These are phyloP conservation scores for Nymphalis io DNA, from an alignment of 1,140 invertebrate genomes.

Conservation along the genomic window DNA sequence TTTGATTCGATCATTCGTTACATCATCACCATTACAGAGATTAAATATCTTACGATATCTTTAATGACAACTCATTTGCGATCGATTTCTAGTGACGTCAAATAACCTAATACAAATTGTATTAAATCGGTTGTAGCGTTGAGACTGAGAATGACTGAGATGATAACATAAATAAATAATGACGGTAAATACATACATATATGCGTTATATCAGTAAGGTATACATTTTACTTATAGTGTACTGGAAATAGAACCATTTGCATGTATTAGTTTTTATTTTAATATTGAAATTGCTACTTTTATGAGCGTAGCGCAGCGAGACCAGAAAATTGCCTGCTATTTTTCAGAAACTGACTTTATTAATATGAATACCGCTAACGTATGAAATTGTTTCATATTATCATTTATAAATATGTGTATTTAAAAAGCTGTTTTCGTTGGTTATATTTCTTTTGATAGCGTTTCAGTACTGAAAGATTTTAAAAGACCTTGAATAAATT, in stretches of 20 bases:
- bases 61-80: too few species aligned
- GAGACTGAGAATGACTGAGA: too few species aligned
- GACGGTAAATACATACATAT: too few species aligned
- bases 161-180: too few species aligned
- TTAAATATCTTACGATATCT: too few species aligned
- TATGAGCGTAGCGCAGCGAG: slow-evolving; percentile 3
- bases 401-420: background rate
- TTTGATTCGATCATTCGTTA: too few species aligned
- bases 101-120: too few species aligned
- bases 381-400: background rate
- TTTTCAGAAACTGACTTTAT: slow-evolving; percentile 12
- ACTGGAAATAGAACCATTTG: slow-evolving; percentile 25
- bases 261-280: slow-evolving; percentile 23
- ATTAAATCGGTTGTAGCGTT: too few species aligned
- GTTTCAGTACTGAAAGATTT: background rate
- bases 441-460: background rate
- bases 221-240: background rate
- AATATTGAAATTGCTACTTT: slow-evolving; percentile 30
- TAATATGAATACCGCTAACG: background rate
- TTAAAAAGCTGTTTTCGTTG: background rate
- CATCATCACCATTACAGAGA: too few species aligned
- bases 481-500: too few species aligned
- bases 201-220: background rate
- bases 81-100: too few species aligned
- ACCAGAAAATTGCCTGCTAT: slow-evolving; percentile 8